phyloP scores from a whole-genome alignment of 2,797 vertebrate genomes.

The Sus cebifrons region DNA sequence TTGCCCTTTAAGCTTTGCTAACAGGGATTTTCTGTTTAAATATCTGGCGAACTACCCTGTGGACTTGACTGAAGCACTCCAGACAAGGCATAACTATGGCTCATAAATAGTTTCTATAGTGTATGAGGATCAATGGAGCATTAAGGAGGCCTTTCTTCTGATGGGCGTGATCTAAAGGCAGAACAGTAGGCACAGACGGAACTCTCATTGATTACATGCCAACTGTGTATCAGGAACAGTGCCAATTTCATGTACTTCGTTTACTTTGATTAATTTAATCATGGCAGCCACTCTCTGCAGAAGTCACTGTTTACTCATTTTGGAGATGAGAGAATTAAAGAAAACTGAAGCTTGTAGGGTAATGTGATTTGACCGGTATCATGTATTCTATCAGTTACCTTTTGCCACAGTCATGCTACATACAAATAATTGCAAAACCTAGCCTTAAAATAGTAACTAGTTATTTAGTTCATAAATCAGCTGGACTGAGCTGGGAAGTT shows the following conservation, averaged over 20 bases:
- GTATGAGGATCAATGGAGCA: not conserved
- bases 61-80: not conserved
- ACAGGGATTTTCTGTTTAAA: slow-evolving; percentile 10
- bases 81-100: not conserved
- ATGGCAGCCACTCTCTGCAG: not conserved
- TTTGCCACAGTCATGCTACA: slow-evolving; percentile 19
- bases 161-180: not conserved
- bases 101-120: not conserved
- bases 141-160: not conserved
- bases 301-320: not conserved
- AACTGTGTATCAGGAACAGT: not conserved
- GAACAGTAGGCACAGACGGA: not conserved
- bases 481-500: not conserved
- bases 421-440: not conserved
- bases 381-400: not conserved
- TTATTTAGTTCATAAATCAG: not conserved
- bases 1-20: not conserved
- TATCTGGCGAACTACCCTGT: not conserved
- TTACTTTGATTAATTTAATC: slow-evolving; percentile 29
- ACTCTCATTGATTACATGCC: not conserved
- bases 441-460: not conserved
- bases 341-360: not conserved
- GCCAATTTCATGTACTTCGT: not conserved
- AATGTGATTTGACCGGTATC: not conserved
- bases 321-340: slow-evolving; percentile 14